Evolutionary conservation across 2,797 vertebrate species (phyloP), one percentile per base, ranked within the genome.

Genomic region (Chlorospingus flavigularis): DNA sequence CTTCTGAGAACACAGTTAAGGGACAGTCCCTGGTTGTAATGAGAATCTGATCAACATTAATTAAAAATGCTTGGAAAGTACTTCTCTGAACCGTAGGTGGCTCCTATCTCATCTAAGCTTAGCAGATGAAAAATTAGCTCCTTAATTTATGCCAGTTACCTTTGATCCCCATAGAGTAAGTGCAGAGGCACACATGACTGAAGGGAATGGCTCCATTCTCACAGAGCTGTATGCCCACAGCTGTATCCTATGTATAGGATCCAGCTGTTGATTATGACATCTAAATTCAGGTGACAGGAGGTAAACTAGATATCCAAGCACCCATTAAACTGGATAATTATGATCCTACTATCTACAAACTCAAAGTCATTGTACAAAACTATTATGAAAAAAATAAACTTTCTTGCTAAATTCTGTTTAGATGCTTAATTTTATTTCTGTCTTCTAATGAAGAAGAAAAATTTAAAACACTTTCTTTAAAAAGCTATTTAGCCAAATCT

Each of bases 1-100:
- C 47, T 51, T 57, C 68, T 61, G 15, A 82, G 15, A 40, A 63
- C 25, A 75, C 16, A 87, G 45, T 76, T 94, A 79, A 80, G 68
- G 54, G 42, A 65, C 21, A 67, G 8, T 82, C 39, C 35, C n/a
- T 80, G 21, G 35, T 48, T 92, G 7, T 93, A 93, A 93, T 89
- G 48, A 93, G 67, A 93, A 81, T 82, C 48, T 79, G 88, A 93
- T 93, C 74, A 87, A 35, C 67, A 70, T 63, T 93, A 88, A 96
- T 92, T 93, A 95, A 89, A 91, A 86, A 81, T 50, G 25, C n/a
- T 81, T 73, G 13, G 33, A 60, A 91, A 80, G 53, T 57, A 72
- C 12, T 91, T 94, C 43, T 81, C 43, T 75, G 67, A 89, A 85
- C 86, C 0, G 0, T 79, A 86, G 77, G 74, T 85, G 43, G 84